Conservation (phyloP, 2,888 invertebrate genomes). For the Autographa pulchrina region DNA sequence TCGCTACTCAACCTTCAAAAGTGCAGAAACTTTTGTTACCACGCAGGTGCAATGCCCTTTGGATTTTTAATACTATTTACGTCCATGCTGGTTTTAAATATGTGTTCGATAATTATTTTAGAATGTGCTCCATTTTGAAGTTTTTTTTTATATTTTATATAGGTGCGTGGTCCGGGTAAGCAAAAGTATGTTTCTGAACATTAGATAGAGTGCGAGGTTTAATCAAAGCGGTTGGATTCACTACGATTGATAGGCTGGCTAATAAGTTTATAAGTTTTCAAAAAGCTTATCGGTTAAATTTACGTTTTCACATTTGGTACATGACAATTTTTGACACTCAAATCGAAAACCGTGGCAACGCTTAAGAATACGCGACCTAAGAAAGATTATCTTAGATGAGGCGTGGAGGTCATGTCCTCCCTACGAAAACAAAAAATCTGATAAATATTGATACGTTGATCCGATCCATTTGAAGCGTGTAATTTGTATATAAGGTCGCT, state of each 20-base stretch:
- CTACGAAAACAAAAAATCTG: constrained; percentile 8
- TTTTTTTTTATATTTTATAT: too few relatives aligned
- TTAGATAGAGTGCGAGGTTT: too few relatives aligned
- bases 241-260: too few relatives aligned
- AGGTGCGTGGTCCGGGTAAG: background rate
- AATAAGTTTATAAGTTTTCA: too few relatives aligned
- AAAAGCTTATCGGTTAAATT: too few relatives aligned
- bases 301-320: too few relatives aligned
- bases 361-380: background rate
- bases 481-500: constrained; percentile 60
- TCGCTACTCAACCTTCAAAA: constrained; percentile 9
- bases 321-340: background rate
- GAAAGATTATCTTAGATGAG: background rate
- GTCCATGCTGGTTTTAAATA: background rate
- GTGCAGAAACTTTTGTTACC: background rate
- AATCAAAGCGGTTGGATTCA: too few relatives aligned
- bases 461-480: constrained; percentile 35
- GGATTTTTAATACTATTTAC: background rate
- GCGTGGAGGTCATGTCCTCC: constrained; percentile 7
- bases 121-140: too few relatives aligned
- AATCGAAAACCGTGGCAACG: background rate
- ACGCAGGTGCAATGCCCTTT: background rate
- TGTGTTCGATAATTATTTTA: background rate
- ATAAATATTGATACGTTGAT: constrained; percentile 19
- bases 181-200: too few relatives aligned